Evolutionary conservation across 2,888 invertebrate species (phyloP).

Genomic region (Apotomis turbidana): DNA sequence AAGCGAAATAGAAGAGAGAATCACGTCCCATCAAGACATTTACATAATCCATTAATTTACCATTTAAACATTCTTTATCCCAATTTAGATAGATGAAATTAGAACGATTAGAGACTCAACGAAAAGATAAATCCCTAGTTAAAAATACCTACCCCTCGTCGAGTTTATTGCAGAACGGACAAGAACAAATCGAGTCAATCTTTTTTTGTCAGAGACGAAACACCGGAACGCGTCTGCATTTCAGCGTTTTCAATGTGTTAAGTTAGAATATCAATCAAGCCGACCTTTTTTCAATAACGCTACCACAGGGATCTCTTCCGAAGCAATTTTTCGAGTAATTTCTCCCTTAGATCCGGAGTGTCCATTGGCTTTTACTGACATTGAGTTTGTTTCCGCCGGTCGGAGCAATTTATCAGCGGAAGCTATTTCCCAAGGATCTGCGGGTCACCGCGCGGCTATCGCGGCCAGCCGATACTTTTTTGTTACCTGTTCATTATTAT

Average conservation of each 20-base stretch:
- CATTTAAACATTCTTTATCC: conserved; percentile 61
- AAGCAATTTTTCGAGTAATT: conserved; percentile 78
- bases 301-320: conserved; percentile 68
- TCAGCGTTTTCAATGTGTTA: conserved; percentile 78
- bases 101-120: conserved; percentile 69
- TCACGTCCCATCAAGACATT: conserved; percentile 53
- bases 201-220: conserved; percentile 77
- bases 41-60: conserved; percentile 61
- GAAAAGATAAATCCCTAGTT: conserved; percentile 76
- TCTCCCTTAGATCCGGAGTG: conserved; percentile 64
- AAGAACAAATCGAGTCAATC: conserved; percentile 82
- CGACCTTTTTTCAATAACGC: conserved; percentile 81
- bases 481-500: conserved; percentile 39
- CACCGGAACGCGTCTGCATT: conserved; percentile 73
- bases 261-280: conserved; percentile 81
- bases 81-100: conserved; percentile 68
- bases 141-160: conserved; percentile 73
- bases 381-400: conserved; percentile 54
- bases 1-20: conserved; percentile 47
- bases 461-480: conserved; percentile 21
- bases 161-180: conserved; percentile 80
- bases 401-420: conserved; percentile 59
- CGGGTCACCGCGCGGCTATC: conserved; percentile 25
- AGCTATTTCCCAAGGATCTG: conserved; percentile 45
- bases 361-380: conserved; percentile 58